Conservation (phyloP, 2,113 vertebrate genomes). For the Misgurnus mizolepis region DNA sequence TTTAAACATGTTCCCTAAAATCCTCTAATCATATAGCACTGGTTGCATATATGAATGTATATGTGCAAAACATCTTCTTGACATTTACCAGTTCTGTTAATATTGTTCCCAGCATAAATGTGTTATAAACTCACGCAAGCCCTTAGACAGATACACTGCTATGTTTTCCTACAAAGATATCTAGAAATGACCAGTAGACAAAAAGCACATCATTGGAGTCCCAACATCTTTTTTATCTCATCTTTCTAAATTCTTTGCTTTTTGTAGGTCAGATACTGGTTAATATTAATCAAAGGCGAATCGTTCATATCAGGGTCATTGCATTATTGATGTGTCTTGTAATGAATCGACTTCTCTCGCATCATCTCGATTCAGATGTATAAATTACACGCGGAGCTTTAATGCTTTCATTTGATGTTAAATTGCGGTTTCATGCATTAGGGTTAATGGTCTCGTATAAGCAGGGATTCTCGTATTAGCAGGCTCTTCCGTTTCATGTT, state of each 20-base stretch:
- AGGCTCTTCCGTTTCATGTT: constrained; percentile 47
- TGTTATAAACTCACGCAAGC: constrained; percentile 44
- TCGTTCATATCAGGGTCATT: constrained; percentile 20
- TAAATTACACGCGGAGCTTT: background rate
- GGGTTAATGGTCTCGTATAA: constrained; percentile 55
- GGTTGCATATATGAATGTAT: background rate
- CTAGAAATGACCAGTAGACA: constrained; percentile 71
- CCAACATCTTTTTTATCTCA: constrained; percentile 44
- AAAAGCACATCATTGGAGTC: constrained; percentile 60
- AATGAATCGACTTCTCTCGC: background rate
- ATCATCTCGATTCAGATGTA: background rate
- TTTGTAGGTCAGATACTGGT: background rate
- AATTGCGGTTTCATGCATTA: constrained; percentile 32
- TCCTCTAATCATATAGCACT: background rate
- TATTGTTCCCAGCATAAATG: background rate
- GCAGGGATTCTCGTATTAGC: constrained; percentile 45
- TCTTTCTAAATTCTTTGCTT: background rate
- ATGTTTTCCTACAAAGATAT: constrained; percentile 43
- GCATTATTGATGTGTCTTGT: constrained; percentile 10
- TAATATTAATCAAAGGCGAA: constrained; percentile 17
- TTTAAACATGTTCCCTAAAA: too few species aligned
- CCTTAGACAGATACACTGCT: constrained; percentile 38
- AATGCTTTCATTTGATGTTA: constrained; percentile 18
- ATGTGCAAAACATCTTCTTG: background rate
- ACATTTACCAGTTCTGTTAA: background rate